Evolutionary conservation across 2,797 vertebrate genomes (phyloP).

Genomic region (Carcharodon carcharias): DNA sequence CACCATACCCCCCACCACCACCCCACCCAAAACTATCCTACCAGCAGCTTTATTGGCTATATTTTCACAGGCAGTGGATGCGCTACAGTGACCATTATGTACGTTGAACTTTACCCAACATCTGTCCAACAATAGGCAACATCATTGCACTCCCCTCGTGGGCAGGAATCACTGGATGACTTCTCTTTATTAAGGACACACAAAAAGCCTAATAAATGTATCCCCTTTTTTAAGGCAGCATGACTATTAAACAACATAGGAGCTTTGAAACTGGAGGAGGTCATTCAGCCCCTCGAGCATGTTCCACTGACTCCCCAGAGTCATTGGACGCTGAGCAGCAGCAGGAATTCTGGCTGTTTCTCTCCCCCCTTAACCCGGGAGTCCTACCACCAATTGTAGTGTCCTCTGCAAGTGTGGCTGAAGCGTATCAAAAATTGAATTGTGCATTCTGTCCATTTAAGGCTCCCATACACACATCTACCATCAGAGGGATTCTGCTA

Average conservation of each 20-base stretch:
- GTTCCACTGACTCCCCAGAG: too few relatives aligned
- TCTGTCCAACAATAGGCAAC: background rate
- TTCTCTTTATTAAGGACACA: background rate
- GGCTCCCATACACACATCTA: too few relatives aligned
- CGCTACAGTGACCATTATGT: background rate
- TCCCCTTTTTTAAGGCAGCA: background rate
- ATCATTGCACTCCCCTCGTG: background rate
- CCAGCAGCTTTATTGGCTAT: background rate
- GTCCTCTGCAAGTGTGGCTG: background rate
- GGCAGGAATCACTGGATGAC: background rate
- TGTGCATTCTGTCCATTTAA: too few relatives aligned
- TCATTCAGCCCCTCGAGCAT: background rate
- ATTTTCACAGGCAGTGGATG: background rate
- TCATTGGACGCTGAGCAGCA: background rate
- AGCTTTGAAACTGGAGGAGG: background rate
- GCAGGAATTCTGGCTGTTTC: background rate
- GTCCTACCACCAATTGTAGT: background rate
- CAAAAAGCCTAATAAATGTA: background rate
- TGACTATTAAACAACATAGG: background rate
- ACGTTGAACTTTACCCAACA: too few relatives aligned
- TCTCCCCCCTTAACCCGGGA: background rate
- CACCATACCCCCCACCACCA: background rate
- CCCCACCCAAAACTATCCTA: background rate
- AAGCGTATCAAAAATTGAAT: too few relatives aligned
- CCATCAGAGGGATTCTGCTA: too few relatives aligned